Percentiles rank a stretch among this genome's conserved stretches.
Conservation (phyloP, 2,888 invertebrate genomes). For the Bombylius discolor region DNA sequence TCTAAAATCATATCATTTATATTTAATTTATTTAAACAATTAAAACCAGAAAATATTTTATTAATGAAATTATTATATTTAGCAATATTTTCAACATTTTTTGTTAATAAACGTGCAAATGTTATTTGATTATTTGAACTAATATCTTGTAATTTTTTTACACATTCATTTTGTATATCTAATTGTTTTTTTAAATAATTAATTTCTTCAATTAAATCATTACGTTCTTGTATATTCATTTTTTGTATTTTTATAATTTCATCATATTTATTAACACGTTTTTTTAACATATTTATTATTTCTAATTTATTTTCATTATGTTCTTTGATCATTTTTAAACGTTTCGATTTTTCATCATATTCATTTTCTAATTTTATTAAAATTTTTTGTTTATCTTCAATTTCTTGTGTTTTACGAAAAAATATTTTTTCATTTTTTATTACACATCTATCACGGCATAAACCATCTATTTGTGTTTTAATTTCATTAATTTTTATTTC, state of each 20-base stretch:
- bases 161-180: slow-evolving; percentile 4
- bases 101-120: neutral
- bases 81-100: neutral
- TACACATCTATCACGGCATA: neutral
- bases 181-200: slow-evolving; percentile 13
- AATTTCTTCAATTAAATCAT: slow-evolving; percentile 19
- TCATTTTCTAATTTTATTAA: neutral
- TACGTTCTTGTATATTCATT: slow-evolving; percentile 18
- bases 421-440: slow-evolving; percentile 18
- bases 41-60: neutral
- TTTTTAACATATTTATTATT: slow-evolving; percentile 3
- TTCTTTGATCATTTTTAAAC: slow-evolving; percentile 4
- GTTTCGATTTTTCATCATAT: neutral
- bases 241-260: slow-evolving; percentile 15
- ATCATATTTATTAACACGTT: slow-evolving; percentile 8
- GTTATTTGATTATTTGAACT: neutral
- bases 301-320: slow-evolving; percentile 1
- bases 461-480: neutral
- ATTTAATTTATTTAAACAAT: neutral
- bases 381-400: slow-evolving; percentile 10
- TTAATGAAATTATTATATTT: neutral
- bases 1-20: neutral
- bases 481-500: slow-evolving; percentile 18
- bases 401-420: slow-evolving; percentile 17
- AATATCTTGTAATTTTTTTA: slow-evolving; percentile 9